Evolutionary conservation across 2,888 invertebrate genomes (phyloP).

Genomic region (Atethmia centrago): DNA sequence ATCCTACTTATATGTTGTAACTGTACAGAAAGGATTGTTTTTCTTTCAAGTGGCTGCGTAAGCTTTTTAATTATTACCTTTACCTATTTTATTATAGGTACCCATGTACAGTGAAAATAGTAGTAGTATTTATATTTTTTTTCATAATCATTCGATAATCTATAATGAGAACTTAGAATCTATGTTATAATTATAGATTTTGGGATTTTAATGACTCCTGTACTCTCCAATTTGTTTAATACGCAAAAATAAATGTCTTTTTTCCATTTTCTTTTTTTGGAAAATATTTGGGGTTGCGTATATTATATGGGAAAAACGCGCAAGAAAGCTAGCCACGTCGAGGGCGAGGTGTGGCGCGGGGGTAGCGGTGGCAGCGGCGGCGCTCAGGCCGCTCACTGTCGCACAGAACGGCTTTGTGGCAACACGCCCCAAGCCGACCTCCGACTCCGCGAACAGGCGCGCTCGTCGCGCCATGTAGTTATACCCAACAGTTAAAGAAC

Average conservation of each 20-base stretch:
- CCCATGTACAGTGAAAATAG: background rate
- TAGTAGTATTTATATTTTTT: no score
- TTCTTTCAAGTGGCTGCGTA: background rate
- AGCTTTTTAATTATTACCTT: background rate
- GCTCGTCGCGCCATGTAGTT: conserved; percentile 78
- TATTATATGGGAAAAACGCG: conserved; percentile 56
- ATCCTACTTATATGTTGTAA: background rate
- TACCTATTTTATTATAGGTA: background rate
- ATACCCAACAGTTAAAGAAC: conserved; percentile 69
- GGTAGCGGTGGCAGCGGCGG: conserved; percentile 52
- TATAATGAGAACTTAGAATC: no score
- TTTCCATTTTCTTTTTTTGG: conserved; percentile 40
- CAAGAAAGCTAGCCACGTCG: conserved; percentile 66
- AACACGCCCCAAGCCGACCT: conserved; percentile 73
- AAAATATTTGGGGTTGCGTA: conserved; percentile 53
- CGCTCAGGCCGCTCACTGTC: conserved; percentile 71
- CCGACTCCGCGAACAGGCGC: conserved; percentile 69
- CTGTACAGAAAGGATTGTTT: background rate
- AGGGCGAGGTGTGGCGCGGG: conserved; percentile 62
- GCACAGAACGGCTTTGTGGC: conserved; percentile 69
- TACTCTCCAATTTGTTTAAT: background rate
- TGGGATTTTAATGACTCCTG: background rate
- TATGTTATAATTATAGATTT: background rate
- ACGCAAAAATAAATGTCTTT: background rate
- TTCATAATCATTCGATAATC: no score